phyloP scores from a whole-genome alignment of 2,797 vertebrate genomes.

The Cyprinodon diabolis region DNA sequence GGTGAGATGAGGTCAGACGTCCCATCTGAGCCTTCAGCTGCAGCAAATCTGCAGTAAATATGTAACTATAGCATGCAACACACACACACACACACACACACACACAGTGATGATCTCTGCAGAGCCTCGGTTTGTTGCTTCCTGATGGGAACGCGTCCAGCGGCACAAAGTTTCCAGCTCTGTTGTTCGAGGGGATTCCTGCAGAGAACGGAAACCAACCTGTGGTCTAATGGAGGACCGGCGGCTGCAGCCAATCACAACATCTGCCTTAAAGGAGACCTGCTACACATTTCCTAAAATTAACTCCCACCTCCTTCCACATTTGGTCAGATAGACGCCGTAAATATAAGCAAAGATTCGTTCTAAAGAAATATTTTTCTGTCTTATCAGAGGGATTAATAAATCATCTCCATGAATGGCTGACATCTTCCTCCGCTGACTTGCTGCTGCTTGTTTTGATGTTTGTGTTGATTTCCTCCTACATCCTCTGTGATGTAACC shows the following conservation, averaged over 20 bases:
- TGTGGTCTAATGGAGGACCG: not conserved
- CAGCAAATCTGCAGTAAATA: conserved; percentile 7
- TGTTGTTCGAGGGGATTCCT: conserved; percentile 41
- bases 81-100: not conserved
- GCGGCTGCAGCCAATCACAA: not conserved
- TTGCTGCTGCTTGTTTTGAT: too few species aligned
- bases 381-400: too few species aligned
- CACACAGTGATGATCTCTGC: conserved; percentile 17
- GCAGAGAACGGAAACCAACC: conserved; percentile 22
- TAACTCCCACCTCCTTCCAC: too few species aligned
- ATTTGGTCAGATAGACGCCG: too few species aligned
- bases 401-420: too few species aligned
- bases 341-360: too few species aligned
- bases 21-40: conserved; percentile 3
- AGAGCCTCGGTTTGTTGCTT: conserved; percentile 31
- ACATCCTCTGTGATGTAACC: too few species aligned
- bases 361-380: too few species aligned
- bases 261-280: not conserved
- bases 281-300: too few species aligned
- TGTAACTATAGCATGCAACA: not conserved
- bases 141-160: conserved; percentile 44
- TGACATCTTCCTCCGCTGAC: too few species aligned
- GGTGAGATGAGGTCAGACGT: conserved; percentile 25
- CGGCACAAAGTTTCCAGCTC: conserved; percentile 39
- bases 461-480: too few species aligned